Evolutionary conservation across 37 sponge, comb jelly and placozoan species (phyloP), one percentile per base, ranked within the genome.

Genomic region (Oopsacas minuta): DNA sequence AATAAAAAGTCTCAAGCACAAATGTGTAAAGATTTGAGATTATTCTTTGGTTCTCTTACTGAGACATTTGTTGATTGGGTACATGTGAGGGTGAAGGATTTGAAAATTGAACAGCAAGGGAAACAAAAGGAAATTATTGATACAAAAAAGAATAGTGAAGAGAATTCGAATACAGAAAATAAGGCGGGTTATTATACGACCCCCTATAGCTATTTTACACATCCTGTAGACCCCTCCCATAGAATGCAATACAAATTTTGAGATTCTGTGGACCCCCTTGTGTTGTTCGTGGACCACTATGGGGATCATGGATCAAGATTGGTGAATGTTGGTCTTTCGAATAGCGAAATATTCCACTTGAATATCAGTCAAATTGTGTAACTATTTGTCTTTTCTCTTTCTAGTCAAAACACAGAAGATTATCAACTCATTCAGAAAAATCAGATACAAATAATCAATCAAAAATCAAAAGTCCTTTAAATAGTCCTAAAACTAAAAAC

Each of bases 11-110:
- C 88, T 0, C 35, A 86, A 34, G 39, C 39, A 1, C 89, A 93
- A 82, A 91, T 93, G 34, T 83, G 42, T 28, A 83, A 90, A 3
- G 93, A 93, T 52, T 86, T 93, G 30, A 84, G 91, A 53, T 85
- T 93, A 1, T 93, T 93, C 53, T 88, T 93, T n/a, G 93, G 91
- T 0, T 86, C 89, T 1, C 75, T 88, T 61, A 93, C 91, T 0
- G 88, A 87, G 3, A 22, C 39, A 34, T 93, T 93, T 85, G 89
- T 84, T n/a, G 52, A 84, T 0, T 93, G 93, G 93, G 52, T 37
- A 3, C 75, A 61, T 12, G 28, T 5, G 7, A 25, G 75, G 5
- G 30, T n/a, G 30, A 61, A 61, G 75, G 75, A 61, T 25, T 25
- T 61, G 75, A 61, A 12, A 61, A 12, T 34, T 25, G 30, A 61